These are phyloP conservation scores for Chaenogobius annularis DNA, from an alignment of 2,113 vertebrate species.

Conservation along the genomic window DNA sequence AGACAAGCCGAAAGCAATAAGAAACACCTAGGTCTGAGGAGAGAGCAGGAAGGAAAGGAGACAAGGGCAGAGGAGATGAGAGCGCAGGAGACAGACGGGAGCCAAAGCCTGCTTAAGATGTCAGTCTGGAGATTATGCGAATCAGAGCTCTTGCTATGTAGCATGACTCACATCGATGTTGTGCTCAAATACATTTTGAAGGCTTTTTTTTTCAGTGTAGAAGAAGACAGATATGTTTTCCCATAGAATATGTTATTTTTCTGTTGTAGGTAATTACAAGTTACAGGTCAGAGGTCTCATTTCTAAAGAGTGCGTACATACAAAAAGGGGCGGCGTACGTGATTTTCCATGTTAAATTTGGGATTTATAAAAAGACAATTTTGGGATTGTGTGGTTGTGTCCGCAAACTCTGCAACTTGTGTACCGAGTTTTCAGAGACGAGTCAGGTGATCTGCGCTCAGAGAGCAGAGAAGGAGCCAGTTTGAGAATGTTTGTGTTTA, in stretches of 20 bases:
- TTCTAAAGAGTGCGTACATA: too few species aligned
- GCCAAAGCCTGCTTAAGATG: slow-evolving; percentile 13
- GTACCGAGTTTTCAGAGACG: too few species aligned
- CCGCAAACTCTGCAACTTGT: too few species aligned
- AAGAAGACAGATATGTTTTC: background rate
- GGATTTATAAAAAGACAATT: too few species aligned
- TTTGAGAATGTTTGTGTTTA: too few species aligned
- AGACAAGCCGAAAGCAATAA: slow-evolving; percentile 27
- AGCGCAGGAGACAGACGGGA: background rate
- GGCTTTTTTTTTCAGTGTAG: background rate
- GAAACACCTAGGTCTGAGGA: slow-evolving; percentile 2
- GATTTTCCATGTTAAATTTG: too few species aligned
- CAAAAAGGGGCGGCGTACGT: too few species aligned
- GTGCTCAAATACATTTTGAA: background rate
- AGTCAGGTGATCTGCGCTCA: too few species aligned
- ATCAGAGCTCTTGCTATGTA: slow-evolving; percentile 1
- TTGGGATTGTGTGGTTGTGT: too few species aligned
- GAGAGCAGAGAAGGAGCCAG: too few species aligned
- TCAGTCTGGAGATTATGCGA: slow-evolving; percentile 10
- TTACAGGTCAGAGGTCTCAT: too few species aligned
- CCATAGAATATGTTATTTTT: background rate
- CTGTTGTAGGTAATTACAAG: too few species aligned
- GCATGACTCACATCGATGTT: background rate
- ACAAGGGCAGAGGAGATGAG: slow-evolving; percentile 6
- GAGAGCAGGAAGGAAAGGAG: background rate